These are phyloP conservation scores for Mungos mungo DNA, from an alignment of 2,113 vertebrate species.

Conservation along the genomic window DNA sequence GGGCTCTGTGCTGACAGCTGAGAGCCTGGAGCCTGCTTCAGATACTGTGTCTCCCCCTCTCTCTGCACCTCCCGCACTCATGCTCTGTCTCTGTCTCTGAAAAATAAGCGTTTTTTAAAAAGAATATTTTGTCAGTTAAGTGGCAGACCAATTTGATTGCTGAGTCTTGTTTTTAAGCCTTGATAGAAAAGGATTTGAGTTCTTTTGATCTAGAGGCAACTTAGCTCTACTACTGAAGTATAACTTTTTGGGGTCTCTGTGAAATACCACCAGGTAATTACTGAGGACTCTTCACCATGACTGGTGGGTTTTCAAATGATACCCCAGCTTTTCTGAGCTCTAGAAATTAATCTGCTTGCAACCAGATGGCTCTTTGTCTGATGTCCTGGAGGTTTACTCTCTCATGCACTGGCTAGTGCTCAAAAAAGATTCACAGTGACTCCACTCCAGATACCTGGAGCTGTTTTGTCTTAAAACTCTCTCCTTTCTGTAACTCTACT, in stretches of 20 bases:
- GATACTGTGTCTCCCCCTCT: no score
- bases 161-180: neutral
- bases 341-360: neutral
- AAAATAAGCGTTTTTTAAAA: neutral
- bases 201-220: neutral
- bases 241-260: neutral
- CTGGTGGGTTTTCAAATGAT: neutral
- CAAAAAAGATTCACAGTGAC: neutral
- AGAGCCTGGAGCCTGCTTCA: no score
- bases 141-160: neutral
- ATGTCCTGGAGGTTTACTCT: neutral
- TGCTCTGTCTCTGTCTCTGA: no score
- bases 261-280: neutral
- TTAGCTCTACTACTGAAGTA: neutral
- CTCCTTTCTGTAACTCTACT: neutral
- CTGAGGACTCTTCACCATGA: neutral
- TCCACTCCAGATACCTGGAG: neutral
- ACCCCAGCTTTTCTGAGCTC: neutral
- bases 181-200: neutral
- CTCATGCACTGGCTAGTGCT: neutral
- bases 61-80: no score
- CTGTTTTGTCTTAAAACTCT: neutral
- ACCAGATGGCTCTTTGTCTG: neutral
- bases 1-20: no score
- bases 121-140: neutral